Evolutionary conservation across 2,797 vertebrate species (phyloP), one percentile per base, ranked within the genome.

Genomic region (Poeciliopsis gracilis): DNA sequence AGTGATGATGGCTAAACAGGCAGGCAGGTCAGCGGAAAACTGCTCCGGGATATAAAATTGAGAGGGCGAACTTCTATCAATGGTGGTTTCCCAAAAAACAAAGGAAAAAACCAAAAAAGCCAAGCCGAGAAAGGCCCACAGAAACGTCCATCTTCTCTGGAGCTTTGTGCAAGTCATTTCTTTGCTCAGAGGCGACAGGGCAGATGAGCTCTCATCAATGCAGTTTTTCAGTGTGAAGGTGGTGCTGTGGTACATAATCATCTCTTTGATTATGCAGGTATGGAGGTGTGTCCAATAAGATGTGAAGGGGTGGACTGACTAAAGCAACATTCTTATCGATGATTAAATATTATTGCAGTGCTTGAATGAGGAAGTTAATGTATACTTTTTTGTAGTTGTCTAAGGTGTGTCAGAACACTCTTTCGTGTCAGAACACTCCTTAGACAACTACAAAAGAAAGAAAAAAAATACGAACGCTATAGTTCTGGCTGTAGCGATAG

Each of bases 1-100:
- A 11, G 4, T 76, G 69, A 92, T 90, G 81, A 97, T 75, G 28
- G 87, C 88, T 0, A 79, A 93, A 80, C 95, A 96, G 72, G 87
- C 95, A 23, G 94, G 89, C 43, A 94, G 70, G 67, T 92, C 95
- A 10, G 3, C 18, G 10, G 28, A 55, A 25, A 93, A 81, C 59
- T 86, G 80, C 73, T 72, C n/a, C 7, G 85, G 86, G 15, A 84
- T 53, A 71, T 6, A 69, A 2, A 25, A 43, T 23, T 76, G 47
- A 86, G 36, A 2, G 1, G 0, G 5, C 0, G 73, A 9, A 47
- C 15, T n/a, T 1, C 10, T n/a, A 1, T 43, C 9, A 6, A 5
- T 84, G 12, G 0, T 0, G 33, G 2, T 36, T 38, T 16, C 28
- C 89, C 87, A 84, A 67, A 92, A 9, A 57, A 86, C 0, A 4